These are phyloP conservation scores for Drosophila nebulosa DNA, from an alignment of 1,140 invertebrate genomes.

Conservation along the genomic window DNA sequence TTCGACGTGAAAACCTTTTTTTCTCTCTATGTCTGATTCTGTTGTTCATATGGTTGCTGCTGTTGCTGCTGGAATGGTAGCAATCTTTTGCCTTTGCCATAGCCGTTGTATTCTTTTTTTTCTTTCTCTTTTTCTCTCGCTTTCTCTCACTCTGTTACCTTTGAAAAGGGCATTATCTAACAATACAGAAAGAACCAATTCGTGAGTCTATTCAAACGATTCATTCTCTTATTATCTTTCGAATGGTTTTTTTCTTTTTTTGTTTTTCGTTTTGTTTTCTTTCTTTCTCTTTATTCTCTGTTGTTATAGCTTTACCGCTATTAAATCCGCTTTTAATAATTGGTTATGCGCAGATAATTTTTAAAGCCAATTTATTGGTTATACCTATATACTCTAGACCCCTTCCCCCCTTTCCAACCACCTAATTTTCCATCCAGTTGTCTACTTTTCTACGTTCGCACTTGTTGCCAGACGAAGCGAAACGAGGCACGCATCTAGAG, in stretches of 20 bases:
- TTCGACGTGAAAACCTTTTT: constrained; percentile 5
- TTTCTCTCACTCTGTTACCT: background rate
- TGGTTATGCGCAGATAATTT: constrained; percentile 52
- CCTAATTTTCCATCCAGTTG: background rate
- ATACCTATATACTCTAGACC: background rate
- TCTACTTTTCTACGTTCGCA: constrained; percentile 12
- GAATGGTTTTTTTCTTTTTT: background rate
- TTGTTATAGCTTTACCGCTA: constrained; percentile 39
- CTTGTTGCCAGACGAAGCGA: constrained; percentile 46
- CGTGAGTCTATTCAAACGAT: background rate
- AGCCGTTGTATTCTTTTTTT: constrained; percentile 15
- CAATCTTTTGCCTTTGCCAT: constrained; percentile 43
- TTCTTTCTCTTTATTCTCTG: background rate
- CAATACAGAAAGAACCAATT: background rate
- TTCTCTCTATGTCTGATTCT: constrained; percentile 23
- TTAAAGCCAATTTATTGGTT: constrained; percentile 56
- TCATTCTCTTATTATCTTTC: constrained; percentile 1
- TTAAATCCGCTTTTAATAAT: constrained; percentile 31
- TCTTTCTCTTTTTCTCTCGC: background rate
- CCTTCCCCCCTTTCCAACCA: too few relatives aligned
- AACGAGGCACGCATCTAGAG: constrained; percentile 24
- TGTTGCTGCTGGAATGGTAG: constrained; percentile 23
- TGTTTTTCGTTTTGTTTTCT: background rate
- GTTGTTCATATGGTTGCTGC: constrained; percentile 1
- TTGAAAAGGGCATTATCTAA: constrained; percentile 15